Percentiles rank a stretch among this genome's conserved stretches.
phyloP scores from a whole-genome alignment of 2,113 vertebrate species.

The Erpornis zantholeuca region DNA sequence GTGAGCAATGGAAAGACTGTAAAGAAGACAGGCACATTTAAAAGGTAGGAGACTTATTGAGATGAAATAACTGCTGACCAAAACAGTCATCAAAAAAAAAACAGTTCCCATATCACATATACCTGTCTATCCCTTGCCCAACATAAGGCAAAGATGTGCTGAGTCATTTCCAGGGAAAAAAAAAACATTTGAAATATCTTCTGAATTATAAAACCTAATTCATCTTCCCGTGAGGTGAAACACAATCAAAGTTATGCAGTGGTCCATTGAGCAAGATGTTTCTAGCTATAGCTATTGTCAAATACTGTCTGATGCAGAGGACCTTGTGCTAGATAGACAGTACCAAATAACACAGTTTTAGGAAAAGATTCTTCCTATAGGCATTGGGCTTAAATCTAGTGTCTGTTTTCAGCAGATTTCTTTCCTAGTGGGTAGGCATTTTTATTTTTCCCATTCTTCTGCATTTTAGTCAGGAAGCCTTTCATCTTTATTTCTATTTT shows the following conservation, averaged over 20 bases:
- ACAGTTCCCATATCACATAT: accelerated
- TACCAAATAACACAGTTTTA: neutral
- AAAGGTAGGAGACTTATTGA: neutral
- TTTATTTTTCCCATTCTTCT: neutral
- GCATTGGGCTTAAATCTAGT: neutral
- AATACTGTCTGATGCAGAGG: neutral
- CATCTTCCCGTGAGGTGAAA: neutral
- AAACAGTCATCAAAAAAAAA: neutral
- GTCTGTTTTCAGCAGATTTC: neutral
- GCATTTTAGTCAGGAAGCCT: neutral
- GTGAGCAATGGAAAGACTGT: neutral
- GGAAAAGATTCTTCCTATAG: neutral
- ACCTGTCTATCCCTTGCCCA: neutral
- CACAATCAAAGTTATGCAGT: neutral
- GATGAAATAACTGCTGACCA: neutral
- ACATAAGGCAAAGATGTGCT: neutral
- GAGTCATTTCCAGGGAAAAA: neutral
- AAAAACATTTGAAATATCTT: neutral
- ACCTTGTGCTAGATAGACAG: neutral
- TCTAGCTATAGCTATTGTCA: neutral
- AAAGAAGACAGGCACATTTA: neutral
- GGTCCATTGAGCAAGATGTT: neutral
- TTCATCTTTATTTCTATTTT: neutral
- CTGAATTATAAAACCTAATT: neutral
- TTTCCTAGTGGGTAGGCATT: neutral